Evolutionary conservation across 2,888 invertebrate genomes (phyloP).

Genomic region (Cyclophora albipunctata): DNA sequence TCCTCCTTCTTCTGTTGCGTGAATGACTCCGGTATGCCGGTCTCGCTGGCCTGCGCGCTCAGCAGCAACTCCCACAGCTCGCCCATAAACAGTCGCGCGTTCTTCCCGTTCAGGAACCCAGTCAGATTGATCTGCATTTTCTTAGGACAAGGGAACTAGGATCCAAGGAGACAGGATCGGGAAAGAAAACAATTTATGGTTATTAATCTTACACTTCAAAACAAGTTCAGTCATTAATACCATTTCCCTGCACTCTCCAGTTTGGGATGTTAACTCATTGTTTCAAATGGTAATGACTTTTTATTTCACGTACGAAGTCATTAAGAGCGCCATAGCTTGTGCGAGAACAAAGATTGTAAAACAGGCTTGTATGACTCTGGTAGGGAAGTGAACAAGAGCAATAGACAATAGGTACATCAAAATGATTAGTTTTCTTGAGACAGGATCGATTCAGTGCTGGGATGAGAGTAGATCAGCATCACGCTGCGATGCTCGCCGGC

Average conservation of each 20-base stretch:
- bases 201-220: constrained; percentile 28
- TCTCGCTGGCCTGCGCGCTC: constrained; percentile 95
- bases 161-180: constrained; percentile 56
- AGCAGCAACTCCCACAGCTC: constrained; percentile 97
- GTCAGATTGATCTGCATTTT: constrained; percentile 99
- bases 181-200: constrained; percentile 53
- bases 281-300: constrained; percentile 5
- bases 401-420: constrained; percentile 34
- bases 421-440: constrained; percentile 38
- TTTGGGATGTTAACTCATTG: constrained; percentile 5
- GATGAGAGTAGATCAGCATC: constrained; percentile 16
- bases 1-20: constrained; percentile 98
- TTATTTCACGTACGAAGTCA: constrained; percentile 37
- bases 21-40: constrained; percentile 95
- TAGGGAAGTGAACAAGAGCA: constrained; percentile 50
- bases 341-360: constrained; percentile 4
- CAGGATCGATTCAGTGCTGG: constrained; percentile 21
- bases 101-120: constrained; percentile 98
- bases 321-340: constrained; percentile 40
- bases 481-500: constrained; percentile 24
- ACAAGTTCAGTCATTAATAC: constrained; percentile 9
- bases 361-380: constrained; percentile 53
- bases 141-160: constrained; percentile 95
- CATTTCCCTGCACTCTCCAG: constrained; percentile 13
- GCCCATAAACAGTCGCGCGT: constrained; percentile 97